These are phyloP conservation scores for Rhinogobio ventralis DNA, from an alignment of 2,797 vertebrate genomes.

Conservation along the genomic window DNA sequence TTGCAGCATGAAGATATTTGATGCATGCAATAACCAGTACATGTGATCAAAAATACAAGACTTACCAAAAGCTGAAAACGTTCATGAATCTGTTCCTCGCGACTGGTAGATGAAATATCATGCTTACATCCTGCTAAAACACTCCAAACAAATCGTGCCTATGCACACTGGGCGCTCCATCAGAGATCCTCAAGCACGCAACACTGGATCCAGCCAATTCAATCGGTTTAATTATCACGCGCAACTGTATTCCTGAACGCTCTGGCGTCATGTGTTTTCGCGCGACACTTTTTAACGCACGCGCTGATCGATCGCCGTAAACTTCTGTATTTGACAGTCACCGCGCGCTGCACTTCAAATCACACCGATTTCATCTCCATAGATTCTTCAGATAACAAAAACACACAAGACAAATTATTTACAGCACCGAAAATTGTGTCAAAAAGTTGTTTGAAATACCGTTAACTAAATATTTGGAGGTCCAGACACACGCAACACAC, in stretches of 20 bases:
- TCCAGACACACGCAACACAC: constrained; percentile 20
- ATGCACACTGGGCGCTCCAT: not conserved
- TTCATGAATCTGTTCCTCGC: constrained; percentile 29
- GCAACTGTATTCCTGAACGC: not conserved
- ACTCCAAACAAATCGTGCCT: not conserved
- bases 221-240: constrained; percentile 7
- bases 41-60: not conserved
- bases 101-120: constrained; percentile 31
- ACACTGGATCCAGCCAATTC: not conserved
- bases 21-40: not conserved
- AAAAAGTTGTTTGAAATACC: constrained; percentile 23
- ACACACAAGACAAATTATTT: no score
- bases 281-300: constrained; percentile 33
- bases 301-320: not conserved
- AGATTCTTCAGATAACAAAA: not conserved
- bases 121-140: constrained; percentile 36
- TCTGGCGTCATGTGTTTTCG: constrained; percentile 26
- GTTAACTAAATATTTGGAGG: constrained; percentile 42
- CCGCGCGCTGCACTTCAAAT: not conserved
- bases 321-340: constrained; percentile 45
- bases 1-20: not conserved
- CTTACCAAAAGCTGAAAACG: constrained; percentile 51
- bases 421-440: not conserved
- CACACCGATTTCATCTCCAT: not conserved
- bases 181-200: constrained; percentile 6